Conservation (phyloP, 1,140 invertebrate genomes). For the Melitaea cinxia region DNA sequence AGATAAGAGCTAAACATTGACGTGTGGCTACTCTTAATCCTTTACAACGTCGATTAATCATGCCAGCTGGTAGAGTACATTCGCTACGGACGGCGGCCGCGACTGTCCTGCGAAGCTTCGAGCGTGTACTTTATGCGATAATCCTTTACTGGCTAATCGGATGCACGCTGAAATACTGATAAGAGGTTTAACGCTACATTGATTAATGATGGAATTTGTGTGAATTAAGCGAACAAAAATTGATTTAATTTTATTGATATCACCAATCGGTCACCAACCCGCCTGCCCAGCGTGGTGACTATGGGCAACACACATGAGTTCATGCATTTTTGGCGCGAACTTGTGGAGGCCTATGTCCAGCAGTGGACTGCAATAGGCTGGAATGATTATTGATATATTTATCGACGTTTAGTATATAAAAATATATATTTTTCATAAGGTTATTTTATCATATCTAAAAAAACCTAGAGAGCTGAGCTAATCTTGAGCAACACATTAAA, state of each 20-base stretch:
- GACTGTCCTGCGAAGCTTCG: conserved; percentile 18
- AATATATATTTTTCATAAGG: too few species aligned
- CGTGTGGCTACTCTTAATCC: conserved; percentile 52
- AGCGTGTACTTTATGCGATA: conserved; percentile 35
- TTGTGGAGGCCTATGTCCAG: too few species aligned
- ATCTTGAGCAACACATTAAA: too few species aligned
- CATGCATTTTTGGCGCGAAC: too few species aligned
- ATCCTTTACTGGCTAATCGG: conserved; percentile 44
- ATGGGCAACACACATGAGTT: too few species aligned
- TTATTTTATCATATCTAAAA: too few species aligned
- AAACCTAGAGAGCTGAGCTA: too few species aligned
- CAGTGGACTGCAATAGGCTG: too few species aligned
- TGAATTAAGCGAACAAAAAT: neutral
- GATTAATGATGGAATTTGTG: conserved; percentile 20
- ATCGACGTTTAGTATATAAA: too few species aligned
- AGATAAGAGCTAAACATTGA: neutral
- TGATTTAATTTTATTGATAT: neutral
- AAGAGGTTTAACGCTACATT: conserved; percentile 23
- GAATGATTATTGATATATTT: too few species aligned
- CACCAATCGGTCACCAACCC: too few species aligned
- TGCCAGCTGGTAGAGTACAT: conserved; percentile 67
- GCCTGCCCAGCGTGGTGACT: too few species aligned
- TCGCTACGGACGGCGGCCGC: conserved; percentile 36
- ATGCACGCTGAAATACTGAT: conserved; percentile 34
- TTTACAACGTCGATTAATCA: conserved; percentile 71